Evolutionary conservation across 1,140 invertebrate genomes (phyloP).

Genomic region (Procambarus clarkii): DNA sequence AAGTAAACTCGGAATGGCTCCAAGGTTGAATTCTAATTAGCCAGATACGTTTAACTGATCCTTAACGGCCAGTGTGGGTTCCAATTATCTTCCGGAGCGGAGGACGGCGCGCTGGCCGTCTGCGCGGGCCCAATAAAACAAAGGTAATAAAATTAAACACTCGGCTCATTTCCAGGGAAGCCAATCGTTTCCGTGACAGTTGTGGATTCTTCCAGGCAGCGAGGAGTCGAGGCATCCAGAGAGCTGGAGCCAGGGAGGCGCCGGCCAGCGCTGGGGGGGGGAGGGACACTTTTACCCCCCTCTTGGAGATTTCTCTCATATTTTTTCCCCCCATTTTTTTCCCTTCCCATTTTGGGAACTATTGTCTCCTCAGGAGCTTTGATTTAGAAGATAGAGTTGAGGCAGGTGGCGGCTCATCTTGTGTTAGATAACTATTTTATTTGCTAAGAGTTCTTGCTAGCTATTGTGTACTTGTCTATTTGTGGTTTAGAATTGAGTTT

Average conservation of each 20-base stretch:
- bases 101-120: constrained; percentile 8
- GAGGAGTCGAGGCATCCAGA: neutral
- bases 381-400: too few relatives aligned
- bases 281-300: too few relatives aligned
- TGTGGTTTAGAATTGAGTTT: too few relatives aligned
- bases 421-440: too few relatives aligned
- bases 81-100: constrained; percentile 31
- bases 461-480: too few relatives aligned
- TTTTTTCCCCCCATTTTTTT: too few relatives aligned
- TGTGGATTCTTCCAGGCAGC: constrained; percentile 41
- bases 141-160: constrained; percentile 61
- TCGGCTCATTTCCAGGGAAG: constrained; percentile 49
- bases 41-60: constrained; percentile 28
- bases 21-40: constrained; percentile 64
- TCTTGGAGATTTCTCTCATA: too few relatives aligned
- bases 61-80: constrained; percentile 53
- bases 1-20: constrained; percentile 19
- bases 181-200: constrained; percentile 53
- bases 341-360: too few relatives aligned
- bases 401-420: too few relatives aligned
- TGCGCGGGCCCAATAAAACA: constrained; percentile 55
- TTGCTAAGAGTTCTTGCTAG: too few relatives aligned
- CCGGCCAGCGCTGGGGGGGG: neutral
- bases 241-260: constrained; percentile 25
- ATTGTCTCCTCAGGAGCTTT: too few relatives aligned